These are phyloP conservation scores for Chloropsis cyanopogon DNA, from an alignment of 2,113 vertebrate genomes.

Conservation along the genomic window DNA sequence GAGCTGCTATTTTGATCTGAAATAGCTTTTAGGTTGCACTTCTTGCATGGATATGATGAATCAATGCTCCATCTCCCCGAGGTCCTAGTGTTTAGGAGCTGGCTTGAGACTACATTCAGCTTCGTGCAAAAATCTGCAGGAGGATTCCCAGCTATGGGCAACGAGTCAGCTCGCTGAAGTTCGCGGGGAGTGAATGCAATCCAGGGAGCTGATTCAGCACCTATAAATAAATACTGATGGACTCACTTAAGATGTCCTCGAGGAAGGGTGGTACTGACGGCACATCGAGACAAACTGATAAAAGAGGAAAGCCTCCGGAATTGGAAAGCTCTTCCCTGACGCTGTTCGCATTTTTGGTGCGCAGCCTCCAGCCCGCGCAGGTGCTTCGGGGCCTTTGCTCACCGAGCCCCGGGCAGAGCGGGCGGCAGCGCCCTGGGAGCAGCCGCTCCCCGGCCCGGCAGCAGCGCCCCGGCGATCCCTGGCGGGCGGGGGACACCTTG, in stretches of 20 bases:
- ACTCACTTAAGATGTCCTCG: not conserved
- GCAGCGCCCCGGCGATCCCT: not conserved
- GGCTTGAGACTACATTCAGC: not conserved
- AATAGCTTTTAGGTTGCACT: not conserved
- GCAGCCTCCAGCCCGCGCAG: accelerated
- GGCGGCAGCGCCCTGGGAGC: accelerated
- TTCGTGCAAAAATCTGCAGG: not conserved
- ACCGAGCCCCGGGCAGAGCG: too few species aligned
- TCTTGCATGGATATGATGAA: not conserved
- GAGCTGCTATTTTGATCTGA: not conserved
- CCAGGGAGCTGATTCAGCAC: not conserved
- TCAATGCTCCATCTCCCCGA: not conserved
- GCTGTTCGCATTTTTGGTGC: accelerated
- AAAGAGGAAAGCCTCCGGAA: not conserved
- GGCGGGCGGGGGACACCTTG: not conserved
- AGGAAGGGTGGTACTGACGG: not conserved
- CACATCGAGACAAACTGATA: not conserved
- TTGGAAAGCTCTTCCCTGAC: not conserved
- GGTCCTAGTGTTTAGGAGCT: not conserved
- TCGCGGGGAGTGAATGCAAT: not conserved
- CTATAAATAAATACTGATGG: not conserved
- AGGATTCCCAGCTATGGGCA: not conserved
- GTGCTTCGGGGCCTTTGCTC: not conserved
- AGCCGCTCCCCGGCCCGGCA: accelerated
- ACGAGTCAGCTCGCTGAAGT: not conserved